Conservation (phyloP, 2,888 invertebrate genomes). For the Drosophila neotestacea region DNA sequence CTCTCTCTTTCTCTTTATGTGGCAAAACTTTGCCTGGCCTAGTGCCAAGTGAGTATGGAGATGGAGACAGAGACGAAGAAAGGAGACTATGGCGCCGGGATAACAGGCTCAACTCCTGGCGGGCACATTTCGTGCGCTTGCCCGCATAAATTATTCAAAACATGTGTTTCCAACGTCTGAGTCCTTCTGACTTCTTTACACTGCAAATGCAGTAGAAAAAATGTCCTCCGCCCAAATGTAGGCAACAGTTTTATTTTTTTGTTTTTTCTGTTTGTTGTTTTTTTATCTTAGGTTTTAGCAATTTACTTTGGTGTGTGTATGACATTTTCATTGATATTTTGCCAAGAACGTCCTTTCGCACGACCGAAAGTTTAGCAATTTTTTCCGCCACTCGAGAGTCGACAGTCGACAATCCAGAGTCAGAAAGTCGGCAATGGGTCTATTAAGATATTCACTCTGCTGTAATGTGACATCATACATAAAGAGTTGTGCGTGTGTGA, state of each 20-base stretch:
- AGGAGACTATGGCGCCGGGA: slow-evolving; percentile 37
- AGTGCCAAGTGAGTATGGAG: slow-evolving; percentile 51
- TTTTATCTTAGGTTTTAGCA: slow-evolving; percentile 61
- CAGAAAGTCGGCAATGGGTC: slow-evolving; percentile 28
- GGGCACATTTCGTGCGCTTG: slow-evolving; percentile 76
- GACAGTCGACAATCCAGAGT: slow-evolving; percentile 4
- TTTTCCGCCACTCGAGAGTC: slow-evolving; percentile 69
- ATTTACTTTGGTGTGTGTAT: slow-evolving; percentile 75
- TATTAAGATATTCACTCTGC: slow-evolving; percentile 81
- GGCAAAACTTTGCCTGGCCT: slow-evolving; percentile 74
- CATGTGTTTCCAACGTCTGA: slow-evolving; percentile 80
- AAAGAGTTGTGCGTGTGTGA: slow-evolving; percentile 64
- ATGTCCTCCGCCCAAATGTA: slow-evolving; percentile 50
- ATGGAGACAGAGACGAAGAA: not conserved
- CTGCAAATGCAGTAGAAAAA: slow-evolving; percentile 70
- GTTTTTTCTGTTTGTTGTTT: slow-evolving; percentile 5
- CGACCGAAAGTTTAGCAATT: slow-evolving; percentile 73
- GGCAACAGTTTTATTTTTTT: slow-evolving; percentile 55
- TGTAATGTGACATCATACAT: slow-evolving; percentile 79
- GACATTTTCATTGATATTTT: slow-evolving; percentile 78
- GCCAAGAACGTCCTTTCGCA: slow-evolving; percentile 51
- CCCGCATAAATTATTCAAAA: slow-evolving; percentile 84
- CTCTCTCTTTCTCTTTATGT: slow-evolving; percentile 24
- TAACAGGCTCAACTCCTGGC: slow-evolving; percentile 70
- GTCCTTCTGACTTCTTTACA: slow-evolving; percentile 48